Conservation (phyloP, 2,888 invertebrate genomes). For the Idaea straminata region DNA sequence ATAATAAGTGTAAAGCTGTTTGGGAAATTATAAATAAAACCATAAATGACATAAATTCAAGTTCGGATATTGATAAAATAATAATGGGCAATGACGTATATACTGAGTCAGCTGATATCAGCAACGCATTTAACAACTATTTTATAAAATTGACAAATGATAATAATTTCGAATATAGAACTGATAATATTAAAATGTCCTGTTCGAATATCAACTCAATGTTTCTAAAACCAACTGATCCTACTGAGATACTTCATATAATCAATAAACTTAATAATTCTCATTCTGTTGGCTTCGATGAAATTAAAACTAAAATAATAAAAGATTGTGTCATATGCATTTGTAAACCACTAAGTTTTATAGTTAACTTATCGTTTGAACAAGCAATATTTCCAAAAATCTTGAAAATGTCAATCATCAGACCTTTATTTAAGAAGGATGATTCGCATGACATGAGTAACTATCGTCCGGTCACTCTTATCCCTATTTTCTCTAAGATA, state of each 20-base stretch:
- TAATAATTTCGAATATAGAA: background rate
- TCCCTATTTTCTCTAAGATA: constrained; percentile 1
- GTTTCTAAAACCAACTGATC: constrained; percentile 10
- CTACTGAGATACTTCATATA: constrained; percentile 9
- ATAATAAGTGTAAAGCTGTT: background rate
- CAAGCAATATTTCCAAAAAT: constrained; percentile 14
- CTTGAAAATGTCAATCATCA: constrained; percentile 18
- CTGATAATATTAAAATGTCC: background rate
- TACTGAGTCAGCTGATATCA: constrained; percentile 5
- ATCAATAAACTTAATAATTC: constrained; percentile 17
- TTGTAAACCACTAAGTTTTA: constrained; percentile 1
- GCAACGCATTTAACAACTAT: constrained; percentile 8
- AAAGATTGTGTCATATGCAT: constrained; percentile 6
- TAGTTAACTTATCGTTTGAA: constrained; percentile 17
- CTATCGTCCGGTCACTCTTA: background rate
- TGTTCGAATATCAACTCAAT: constrained; percentile 5
- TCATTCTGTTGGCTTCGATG: constrained; percentile 18
- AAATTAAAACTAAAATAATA: constrained; percentile 13
- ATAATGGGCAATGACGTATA: constrained; percentile 5
- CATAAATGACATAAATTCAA: background rate
- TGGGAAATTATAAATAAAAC: background rate
- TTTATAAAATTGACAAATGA: constrained; percentile 6
- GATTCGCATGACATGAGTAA: constrained; percentile 14
- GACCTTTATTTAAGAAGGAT: constrained; percentile 20
- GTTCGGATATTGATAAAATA: background rate